Conservation (phyloP, 2,888 invertebrate genomes). For the Sylvicola cinctus region DNA sequence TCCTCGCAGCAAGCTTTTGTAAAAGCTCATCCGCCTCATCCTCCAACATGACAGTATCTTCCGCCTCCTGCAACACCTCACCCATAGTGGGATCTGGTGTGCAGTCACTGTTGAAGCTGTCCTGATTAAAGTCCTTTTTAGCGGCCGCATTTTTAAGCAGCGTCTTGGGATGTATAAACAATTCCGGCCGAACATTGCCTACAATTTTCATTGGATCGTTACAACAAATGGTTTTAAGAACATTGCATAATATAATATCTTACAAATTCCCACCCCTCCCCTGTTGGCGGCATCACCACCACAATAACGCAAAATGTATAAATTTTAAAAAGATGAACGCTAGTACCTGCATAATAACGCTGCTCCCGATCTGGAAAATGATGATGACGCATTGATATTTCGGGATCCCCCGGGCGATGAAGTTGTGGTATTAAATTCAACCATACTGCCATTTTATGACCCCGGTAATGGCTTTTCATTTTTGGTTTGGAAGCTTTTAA, state of each 20-base stretch:
- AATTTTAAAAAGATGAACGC: too few relatives aligned
- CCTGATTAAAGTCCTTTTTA: slow-evolving; percentile 11
- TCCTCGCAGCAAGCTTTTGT: slow-evolving; percentile 30
- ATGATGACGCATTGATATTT: slow-evolving; percentile 48
- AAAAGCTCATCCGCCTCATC: slow-evolving; percentile 24
- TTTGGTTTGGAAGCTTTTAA: slow-evolving; percentile 43
- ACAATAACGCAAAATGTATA: too few relatives aligned
- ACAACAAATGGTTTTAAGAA: too few relatives aligned
- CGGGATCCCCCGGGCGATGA: slow-evolving; percentile 54
- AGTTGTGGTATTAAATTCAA: slow-evolving; percentile 68
- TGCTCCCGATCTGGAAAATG: slow-evolving; percentile 54
- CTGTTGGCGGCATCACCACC: too few relatives aligned
- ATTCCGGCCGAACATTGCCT: slow-evolving; percentile 29
- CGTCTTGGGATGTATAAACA: slow-evolving; percentile 26
- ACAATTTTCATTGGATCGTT: slow-evolving; percentile 7
- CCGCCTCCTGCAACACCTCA: slow-evolving; percentile 10
- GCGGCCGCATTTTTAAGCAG: slow-evolving; percentile 11
- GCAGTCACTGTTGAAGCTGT: slow-evolving; percentile 8
- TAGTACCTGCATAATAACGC: slow-evolving; percentile 58
- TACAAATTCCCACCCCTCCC: too few relatives aligned
- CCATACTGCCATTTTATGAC: slow-evolving; percentile 82
- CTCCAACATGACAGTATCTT: slow-evolving; percentile 14
- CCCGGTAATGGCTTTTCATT: slow-evolving; percentile 67
- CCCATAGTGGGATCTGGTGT: slow-evolving; percentile 9
- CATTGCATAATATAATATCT: too few relatives aligned